Evolutionary conservation across 2,888 invertebrate species (phyloP).

Genomic region (Diarsia brunnea): DNA sequence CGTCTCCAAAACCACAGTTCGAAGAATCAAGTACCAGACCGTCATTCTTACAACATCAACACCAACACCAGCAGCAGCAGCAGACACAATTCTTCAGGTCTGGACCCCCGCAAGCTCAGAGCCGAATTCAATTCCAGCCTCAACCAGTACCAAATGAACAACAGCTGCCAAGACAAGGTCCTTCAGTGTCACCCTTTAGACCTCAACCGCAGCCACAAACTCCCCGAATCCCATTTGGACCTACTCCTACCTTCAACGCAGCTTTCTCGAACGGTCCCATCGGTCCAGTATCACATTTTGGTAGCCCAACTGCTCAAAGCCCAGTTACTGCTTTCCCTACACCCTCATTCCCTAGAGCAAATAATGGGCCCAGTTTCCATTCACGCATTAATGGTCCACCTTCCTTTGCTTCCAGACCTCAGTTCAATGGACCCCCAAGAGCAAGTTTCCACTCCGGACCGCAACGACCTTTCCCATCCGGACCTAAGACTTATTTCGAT

Average conservation of each 20-base stretch:
- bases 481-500: constrained; percentile 85
- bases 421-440: constrained; percentile 85
- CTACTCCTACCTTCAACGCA: constrained; percentile 77
- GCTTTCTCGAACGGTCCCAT: constrained; percentile 80
- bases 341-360: constrained; percentile 79
- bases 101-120: constrained; percentile 82
- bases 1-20: constrained; percentile 76
- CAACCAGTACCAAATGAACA: constrained; percentile 84
- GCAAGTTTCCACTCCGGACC: constrained; percentile 87
- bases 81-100: constrained; percentile 76
- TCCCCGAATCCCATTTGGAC: constrained; percentile 81
- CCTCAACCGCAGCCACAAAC: constrained; percentile 73
- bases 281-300: constrained; percentile 77
- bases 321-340: constrained; percentile 79
- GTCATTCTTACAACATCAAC: constrained; percentile 64
- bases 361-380: constrained; percentile 78
- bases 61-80: constrained; percentile 60
- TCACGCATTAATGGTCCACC: constrained; percentile 78
- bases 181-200: constrained; percentile 84
- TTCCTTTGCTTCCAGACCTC: constrained; percentile 79
- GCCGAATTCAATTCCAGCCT: constrained; percentile 87
- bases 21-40: constrained; percentile 75
- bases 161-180: constrained; percentile 86
- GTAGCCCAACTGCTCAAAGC: constrained; percentile 80
- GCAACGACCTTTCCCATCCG: constrained; percentile 89